Evolutionary conservation across 2,797 vertebrate genomes (phyloP).

Genomic region (Vultur gryphus): DNA sequence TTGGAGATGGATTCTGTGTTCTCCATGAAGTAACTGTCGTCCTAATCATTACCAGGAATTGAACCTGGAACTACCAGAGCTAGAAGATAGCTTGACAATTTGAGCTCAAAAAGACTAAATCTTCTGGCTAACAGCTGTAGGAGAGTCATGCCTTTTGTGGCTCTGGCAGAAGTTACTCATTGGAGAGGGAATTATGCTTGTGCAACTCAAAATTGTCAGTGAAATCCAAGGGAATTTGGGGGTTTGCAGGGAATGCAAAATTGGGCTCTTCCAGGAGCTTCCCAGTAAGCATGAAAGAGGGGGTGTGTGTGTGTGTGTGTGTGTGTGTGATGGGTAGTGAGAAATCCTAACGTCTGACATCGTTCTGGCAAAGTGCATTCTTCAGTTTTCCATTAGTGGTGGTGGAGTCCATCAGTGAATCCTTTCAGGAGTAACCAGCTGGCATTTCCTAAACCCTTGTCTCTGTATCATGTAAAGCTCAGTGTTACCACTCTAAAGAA

Average conservation of each 20-base stretch:
- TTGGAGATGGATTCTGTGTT: background rate
- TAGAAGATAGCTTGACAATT: constrained; percentile 33
- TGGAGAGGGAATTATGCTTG: constrained; percentile 51
- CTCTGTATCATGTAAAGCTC: constrained; percentile 28
- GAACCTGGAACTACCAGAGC: constrained; percentile 56
- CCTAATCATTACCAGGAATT: constrained; percentile 61
- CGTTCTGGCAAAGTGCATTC: background rate
- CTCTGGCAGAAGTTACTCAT: constrained; percentile 30
- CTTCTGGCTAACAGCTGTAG: constrained; percentile 49
- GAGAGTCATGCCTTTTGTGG: constrained; percentile 49
- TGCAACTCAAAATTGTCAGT: constrained; percentile 40
- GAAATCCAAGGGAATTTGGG: constrained; percentile 49
- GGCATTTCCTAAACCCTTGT: constrained; percentile 48
- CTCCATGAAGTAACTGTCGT: constrained; percentile 9
- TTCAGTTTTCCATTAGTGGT: constrained; percentile 44
- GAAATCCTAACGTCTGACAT: background rate
- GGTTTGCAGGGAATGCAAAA: constrained; percentile 53
- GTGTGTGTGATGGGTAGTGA: background rate
- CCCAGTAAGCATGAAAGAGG: background rate
- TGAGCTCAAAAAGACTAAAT: constrained; percentile 43
- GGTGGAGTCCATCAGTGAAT: background rate
- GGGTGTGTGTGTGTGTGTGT: background rate
- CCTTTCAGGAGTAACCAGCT: constrained; percentile 18
- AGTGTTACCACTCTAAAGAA: constrained; percentile 46
- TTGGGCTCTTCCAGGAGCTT: constrained; percentile 28